Conservation (phyloP, 2,888 invertebrate species). For the Apodemia duryi region DNA sequence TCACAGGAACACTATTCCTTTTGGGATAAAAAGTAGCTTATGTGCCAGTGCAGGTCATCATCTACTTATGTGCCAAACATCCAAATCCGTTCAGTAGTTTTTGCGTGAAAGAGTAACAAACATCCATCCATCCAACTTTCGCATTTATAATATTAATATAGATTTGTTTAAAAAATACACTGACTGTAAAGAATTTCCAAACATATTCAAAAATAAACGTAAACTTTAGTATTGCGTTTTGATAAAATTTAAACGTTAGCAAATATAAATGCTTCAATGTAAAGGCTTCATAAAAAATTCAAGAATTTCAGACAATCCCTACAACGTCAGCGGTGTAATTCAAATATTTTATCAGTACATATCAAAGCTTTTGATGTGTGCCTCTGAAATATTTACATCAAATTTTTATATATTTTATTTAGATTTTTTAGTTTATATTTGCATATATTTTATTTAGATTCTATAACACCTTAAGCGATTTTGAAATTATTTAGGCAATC, state of each 20-base stretch:
- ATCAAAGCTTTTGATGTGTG: conserved; percentile 23
- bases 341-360: conserved; percentile 26
- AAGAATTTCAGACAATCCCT: conserved; percentile 7
- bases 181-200: neutral
- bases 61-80: too few species aligned
- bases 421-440: too few species aligned
- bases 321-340: conserved; percentile 18
- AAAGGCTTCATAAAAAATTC: conserved; percentile 20
- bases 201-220: neutral
- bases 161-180: neutral
- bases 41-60: too few species aligned
- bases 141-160: neutral
- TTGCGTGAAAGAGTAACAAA: too few species aligned
- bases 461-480: too few species aligned
- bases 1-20: too few species aligned
- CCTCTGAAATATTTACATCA: conserved; percentile 27
- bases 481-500: too few species aligned
- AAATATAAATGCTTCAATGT: conserved; percentile 14
- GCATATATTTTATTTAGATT: too few species aligned
- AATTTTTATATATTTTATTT: conserved; percentile 21
- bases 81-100: too few species aligned
- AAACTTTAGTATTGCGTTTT: neutral
- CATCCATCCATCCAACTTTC: too few species aligned
- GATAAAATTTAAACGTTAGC: neutral
- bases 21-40: too few species aligned